A percentile compares a stretch with the other conserved stretches of the same genome.
Conservation (phyloP, 92 coral and sea anemone species). For the Epizoanthus fatuus region DNA sequence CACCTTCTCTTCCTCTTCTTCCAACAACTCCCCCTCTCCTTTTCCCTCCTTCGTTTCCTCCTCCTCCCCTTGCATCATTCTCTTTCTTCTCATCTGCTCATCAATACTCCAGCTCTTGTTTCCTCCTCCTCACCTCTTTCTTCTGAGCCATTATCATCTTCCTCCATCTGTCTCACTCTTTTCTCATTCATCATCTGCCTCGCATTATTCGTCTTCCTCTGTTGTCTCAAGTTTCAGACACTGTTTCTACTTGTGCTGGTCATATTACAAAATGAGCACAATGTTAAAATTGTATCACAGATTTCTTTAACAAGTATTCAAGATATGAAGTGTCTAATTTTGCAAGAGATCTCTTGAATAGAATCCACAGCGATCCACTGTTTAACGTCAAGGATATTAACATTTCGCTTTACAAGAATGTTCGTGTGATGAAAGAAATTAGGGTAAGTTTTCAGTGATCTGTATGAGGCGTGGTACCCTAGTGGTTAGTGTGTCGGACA, state of each 20-base stretch:
- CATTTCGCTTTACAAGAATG: slow-evolving; percentile 80
- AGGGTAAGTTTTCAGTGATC: slow-evolving; percentile 62
- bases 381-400: slow-evolving; percentile 88
- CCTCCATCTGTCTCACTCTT: too few species aligned
- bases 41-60: too few species aligned
- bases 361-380: slow-evolving; percentile 86
- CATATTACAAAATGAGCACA: not conserved
- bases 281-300: not conserved
- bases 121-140: too few species aligned
- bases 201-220: too few species aligned
- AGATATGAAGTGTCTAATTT: slow-evolving; percentile 97
- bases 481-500: not conserved
- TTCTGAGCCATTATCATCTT: too few species aligned
- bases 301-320: slow-evolving; percentile 55
- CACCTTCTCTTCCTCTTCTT: too few species aligned
- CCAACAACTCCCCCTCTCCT: too few species aligned
- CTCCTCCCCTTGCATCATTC: too few species aligned
- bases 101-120: too few species aligned
- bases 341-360: slow-evolving; percentile 84
- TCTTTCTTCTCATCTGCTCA: too few species aligned
- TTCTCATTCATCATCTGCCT: too few species aligned
- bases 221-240: too few species aligned
- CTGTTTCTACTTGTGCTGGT: not conserved
- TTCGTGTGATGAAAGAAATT: slow-evolving; percentile 78
- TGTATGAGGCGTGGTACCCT: not conserved